Percentiles rank a stretch among this genome's conserved stretches.
Evolutionary conservation across 1,140 invertebrate species (phyloP).

Genomic region (Sipha flava): DNA sequence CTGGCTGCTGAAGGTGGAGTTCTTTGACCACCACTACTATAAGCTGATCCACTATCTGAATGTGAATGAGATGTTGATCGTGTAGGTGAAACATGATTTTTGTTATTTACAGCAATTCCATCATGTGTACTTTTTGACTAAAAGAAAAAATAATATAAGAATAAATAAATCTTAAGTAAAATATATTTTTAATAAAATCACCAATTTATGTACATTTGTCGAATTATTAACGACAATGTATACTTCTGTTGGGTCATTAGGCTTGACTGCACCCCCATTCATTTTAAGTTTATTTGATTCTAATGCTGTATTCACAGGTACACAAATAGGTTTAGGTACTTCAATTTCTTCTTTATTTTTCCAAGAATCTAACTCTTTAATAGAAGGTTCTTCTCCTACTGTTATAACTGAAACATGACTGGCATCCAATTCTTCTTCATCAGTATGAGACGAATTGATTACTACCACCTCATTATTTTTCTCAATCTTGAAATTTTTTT

Average conservation of each 20-base stretch:
- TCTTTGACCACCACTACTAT: constrained; percentile 39
- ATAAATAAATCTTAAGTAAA: neutral
- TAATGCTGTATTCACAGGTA: neutral
- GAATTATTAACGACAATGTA: constrained; percentile 41
- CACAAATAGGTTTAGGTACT: constrained; percentile 2
- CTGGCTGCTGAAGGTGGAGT: constrained; percentile 41
- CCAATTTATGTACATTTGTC: constrained; percentile 36
- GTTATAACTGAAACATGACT: constrained; percentile 85
- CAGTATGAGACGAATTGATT: constrained; percentile 44
- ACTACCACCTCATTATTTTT: constrained; percentile 38
- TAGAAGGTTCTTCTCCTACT: constrained; percentile 59
- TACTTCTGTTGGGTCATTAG: constrained; percentile 38
- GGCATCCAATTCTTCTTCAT: constrained; percentile 52
- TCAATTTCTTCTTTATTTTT: constrained; percentile 2
- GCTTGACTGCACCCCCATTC: neutral
- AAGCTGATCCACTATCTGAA: constrained; percentile 39
- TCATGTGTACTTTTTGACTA: constrained; percentile 5
- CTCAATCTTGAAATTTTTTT: constrained; percentile 35
- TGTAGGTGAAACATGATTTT: constrained; percentile 45
- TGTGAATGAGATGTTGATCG: constrained; percentile 37
- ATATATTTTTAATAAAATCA: constrained; percentile 29
- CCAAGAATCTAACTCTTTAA: constrained; percentile 1
- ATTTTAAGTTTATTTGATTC: constrained; percentile 2
- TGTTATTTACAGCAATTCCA: constrained; percentile 35
- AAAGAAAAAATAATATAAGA: neutral